Evolutionary conservation across 2,797 vertebrate genomes (phyloP), one percentile per base, ranked within the genome.

Genomic region (Chaetodon trifasciatus): DNA sequence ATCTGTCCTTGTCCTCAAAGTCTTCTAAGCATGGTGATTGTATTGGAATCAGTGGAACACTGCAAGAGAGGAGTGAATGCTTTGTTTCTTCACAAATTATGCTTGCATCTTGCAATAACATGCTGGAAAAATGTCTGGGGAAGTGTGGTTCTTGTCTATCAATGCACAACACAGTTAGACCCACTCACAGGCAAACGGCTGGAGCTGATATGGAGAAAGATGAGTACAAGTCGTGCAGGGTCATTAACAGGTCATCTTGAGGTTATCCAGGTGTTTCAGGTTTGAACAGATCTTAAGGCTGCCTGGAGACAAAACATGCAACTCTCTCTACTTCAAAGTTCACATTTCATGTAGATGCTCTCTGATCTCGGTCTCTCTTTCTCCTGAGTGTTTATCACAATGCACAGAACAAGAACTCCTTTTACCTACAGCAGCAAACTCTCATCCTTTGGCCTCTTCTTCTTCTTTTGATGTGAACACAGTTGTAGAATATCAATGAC

Each of bases 261-360:
- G 66, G 66, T 70, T 40, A 58, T 39, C 52, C 82, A 84, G 74
- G 78, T 74, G 73, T 62, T 72, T 52, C 39, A 56, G 6, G 58
- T 53, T 70, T 58, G 42, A 55, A 60, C 62, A 84, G 57, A 70
- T 64, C 46, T 32, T 32, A 39, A 61, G 16, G 74, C 15, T 46
- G 62, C 49, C 53, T 57, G 32, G 61, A 53, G 74, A 76, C 47
- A 67, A 62, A 55, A 74, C 16, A 6, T 65, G 35, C 15, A 70
- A 23, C 24, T 21, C 53, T 15, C 42, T 68, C 23, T n/a, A 40
- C 57, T 63, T 69, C 17, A 63, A 69, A 74, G 70, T 67, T 47
- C n/a, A 49, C n/a, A 39, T 68, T 47, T 72, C 23, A 73, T 57
- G 32, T 21, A 1, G 1, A 17, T 55, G 60, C 16, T 49, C 74